Conservation (phyloP, 2,888 invertebrate genomes). For the Drosophila lacicola region DNA sequence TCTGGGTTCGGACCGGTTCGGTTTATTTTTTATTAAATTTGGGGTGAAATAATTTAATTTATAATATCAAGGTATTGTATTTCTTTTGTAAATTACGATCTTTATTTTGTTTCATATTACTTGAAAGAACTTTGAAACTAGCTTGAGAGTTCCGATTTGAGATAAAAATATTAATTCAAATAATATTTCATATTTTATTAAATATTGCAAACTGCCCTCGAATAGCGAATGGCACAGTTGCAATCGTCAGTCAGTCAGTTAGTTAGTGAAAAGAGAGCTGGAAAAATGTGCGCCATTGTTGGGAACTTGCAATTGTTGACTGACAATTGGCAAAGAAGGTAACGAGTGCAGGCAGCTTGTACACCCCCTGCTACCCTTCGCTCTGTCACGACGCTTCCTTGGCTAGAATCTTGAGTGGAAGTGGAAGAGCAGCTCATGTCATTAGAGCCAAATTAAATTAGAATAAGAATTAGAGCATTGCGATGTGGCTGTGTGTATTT, state of each 20-base stretch:
- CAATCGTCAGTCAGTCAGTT: conserved; percentile 61
- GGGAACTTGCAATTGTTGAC: conserved; percentile 73
- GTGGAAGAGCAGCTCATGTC: conserved; percentile 59
- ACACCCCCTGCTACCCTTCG: neutral
- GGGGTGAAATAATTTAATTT: too few relatives aligned
- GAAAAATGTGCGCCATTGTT: conserved; percentile 74
- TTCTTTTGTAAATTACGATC: too few relatives aligned
- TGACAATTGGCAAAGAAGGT: conserved; percentile 75
- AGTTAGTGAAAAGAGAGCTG: conserved; percentile 61
- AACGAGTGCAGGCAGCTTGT: conserved; percentile 48
- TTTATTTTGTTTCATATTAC: too few relatives aligned
- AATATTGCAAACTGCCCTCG: conserved; percentile 51
- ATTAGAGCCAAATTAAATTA: conserved; percentile 75
- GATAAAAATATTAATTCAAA: too few relatives aligned
- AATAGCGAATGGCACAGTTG: conserved; percentile 67
- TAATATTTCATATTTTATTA: too few relatives aligned
- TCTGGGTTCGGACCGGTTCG: too few relatives aligned
- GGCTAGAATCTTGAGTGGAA: conserved; percentile 1
- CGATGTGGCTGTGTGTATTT: conserved; percentile 56
- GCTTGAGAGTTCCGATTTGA: too few relatives aligned
- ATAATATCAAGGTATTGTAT: too few relatives aligned
- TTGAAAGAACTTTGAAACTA: too few relatives aligned
- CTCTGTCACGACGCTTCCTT: neutral
- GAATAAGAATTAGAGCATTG: conserved; percentile 56
- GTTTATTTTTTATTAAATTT: too few relatives aligned